phyloP scores from a whole-genome alignment of 1,140 invertebrate genomes.

The Trichonephila clavata region DNA sequence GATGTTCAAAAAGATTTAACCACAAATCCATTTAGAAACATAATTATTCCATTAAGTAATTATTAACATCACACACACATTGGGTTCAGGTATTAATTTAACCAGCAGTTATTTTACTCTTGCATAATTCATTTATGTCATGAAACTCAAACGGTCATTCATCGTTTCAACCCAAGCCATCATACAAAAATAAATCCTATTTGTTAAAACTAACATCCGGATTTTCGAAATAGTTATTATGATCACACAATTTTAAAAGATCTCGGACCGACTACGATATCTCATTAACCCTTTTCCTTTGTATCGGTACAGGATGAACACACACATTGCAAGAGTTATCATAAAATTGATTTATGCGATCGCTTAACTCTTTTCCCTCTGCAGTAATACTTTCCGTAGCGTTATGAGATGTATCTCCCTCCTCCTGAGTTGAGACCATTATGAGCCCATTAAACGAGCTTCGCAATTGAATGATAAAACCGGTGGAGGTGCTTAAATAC shows the following conservation, averaged over 20 bases:
- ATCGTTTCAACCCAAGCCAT: too few relatives aligned
- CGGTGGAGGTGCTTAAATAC: conserved; percentile 4
- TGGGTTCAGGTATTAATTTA: too few relatives aligned
- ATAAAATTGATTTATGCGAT: conserved; percentile 30
- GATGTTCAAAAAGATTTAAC: too few relatives aligned
- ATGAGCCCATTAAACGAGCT: conserved; percentile 16
- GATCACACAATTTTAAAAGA: background rate
- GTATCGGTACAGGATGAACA: background rate
- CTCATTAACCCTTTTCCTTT: conserved; percentile 15
- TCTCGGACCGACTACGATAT: background rate
- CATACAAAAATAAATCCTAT: too few relatives aligned
- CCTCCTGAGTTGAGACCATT: background rate
- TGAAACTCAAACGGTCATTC: too few relatives aligned
- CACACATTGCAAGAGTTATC: background rate
- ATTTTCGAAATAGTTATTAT: too few relatives aligned
- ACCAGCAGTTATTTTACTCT: too few relatives aligned
- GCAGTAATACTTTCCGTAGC: background rate
- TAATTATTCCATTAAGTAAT: too few relatives aligned
- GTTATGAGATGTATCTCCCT: background rate
- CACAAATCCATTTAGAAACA: too few relatives aligned
- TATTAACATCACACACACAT: too few relatives aligned
- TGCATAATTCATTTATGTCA: too few relatives aligned
- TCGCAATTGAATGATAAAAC: background rate
- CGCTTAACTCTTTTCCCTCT: background rate
- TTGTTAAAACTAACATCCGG: too few relatives aligned